Conservation (phyloP, 53 echinoderm and acorn worm species). For the Stichopus horrens region DNA sequence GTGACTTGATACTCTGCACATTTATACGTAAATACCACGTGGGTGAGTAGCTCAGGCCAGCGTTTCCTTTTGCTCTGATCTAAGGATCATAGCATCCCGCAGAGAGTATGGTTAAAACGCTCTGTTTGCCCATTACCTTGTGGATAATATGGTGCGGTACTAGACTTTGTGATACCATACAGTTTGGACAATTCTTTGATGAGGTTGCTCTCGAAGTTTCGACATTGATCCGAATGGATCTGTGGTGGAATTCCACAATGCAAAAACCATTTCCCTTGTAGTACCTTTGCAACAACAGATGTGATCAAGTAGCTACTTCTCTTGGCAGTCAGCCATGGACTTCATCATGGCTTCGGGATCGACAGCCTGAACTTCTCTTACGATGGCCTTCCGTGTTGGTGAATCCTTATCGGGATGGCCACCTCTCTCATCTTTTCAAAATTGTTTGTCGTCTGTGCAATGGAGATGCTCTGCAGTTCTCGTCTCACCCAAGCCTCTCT, state of each 20-base stretch:
- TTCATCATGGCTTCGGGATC: neutral
- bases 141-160: conserved; percentile 48
- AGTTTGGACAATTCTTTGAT: too few species aligned
- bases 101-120: conserved; percentile 52
- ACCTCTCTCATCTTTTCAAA: conserved; percentile 43
- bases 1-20: conserved; percentile 39
- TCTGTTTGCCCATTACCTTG: conserved; percentile 60
- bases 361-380: neutral
- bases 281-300: conserved; percentile 42
- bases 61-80: too few species aligned
- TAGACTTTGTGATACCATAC: conserved; percentile 41
- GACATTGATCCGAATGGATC: conserved; percentile 64
- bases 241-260: conserved; percentile 59
- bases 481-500: neutral
- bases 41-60: conserved; percentile 55
- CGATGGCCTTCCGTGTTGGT: neutral
- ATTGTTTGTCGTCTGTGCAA: neutral
- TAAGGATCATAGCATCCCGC: conserved; percentile 39
- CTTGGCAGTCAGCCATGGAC: conserved; percentile 48
- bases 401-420: conserved; percentile 19
- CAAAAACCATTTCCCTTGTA: conserved; percentile 57
- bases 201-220: too few species aligned
- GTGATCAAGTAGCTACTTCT: conserved; percentile 54
- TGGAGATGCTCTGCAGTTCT: conserved; percentile 9
- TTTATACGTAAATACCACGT: conserved; percentile 43